Evolutionary conservation across 2,113 vertebrate genomes (phyloP).

Genomic region (Nanorana parkeri): DNA sequence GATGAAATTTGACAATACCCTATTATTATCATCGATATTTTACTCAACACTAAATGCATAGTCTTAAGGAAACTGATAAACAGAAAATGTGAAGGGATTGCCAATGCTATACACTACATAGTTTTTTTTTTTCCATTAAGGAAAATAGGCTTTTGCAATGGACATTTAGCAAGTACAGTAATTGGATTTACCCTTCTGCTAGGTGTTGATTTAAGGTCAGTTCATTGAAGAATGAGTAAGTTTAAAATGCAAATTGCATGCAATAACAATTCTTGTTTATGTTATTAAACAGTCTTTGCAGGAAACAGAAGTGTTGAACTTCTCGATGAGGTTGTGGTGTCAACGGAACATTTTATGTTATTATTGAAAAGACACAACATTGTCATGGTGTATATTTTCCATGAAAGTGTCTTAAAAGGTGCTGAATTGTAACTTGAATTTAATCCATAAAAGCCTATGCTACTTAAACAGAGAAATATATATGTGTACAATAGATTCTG

Average conservation of each 20-base stretch:
- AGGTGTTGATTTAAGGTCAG: too few relatives aligned
- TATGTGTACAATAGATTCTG: constrained; percentile 67
- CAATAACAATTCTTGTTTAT: not conserved
- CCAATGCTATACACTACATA: too few relatives aligned
- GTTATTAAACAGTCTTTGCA: not conserved
- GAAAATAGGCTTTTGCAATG: too few relatives aligned
- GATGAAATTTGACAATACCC: too few relatives aligned
- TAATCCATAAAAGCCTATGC: constrained; percentile 69
- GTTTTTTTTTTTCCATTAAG: too few relatives aligned
- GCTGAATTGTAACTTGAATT: constrained; percentile 81
- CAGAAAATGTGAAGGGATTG: too few relatives aligned
- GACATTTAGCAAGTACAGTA: too few relatives aligned
- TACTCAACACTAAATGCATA: too few relatives aligned
- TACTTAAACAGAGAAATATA: constrained; percentile 64
- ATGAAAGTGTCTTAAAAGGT: constrained; percentile 66
- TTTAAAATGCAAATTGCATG: not conserved
- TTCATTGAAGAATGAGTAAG: too few relatives aligned
- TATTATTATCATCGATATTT: too few relatives aligned
- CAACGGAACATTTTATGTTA: constrained; percentile 55
- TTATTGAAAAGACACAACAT: constrained; percentile 41
- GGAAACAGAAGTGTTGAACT: constrained; percentile 7
- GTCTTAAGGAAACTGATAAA: too few relatives aligned
- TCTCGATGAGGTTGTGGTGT: constrained; percentile 54
- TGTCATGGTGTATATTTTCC: constrained; percentile 5
- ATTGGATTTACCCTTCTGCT: too few relatives aligned